A percentile compares a stretch with the other conserved stretches of the same genome.
phyloP scores from a whole-genome alignment of 2,113 vertebrate species.

The Bettongia penicillata region DNA sequence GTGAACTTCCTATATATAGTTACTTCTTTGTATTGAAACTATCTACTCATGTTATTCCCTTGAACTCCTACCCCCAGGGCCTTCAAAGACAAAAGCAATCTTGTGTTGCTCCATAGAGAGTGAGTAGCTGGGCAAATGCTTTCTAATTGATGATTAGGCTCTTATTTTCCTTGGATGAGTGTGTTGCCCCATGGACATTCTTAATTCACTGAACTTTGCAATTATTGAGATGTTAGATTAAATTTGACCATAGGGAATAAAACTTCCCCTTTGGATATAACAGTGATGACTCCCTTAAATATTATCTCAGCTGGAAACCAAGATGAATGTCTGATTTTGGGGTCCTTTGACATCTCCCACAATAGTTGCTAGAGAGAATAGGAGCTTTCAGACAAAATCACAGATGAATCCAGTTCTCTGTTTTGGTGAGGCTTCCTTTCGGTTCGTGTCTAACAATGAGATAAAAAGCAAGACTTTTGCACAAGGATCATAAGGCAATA shows the following conservation, averaged over 20 bases:
- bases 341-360: background rate
- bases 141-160: background rate
- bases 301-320: background rate
- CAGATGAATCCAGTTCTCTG: background rate
- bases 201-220: background rate
- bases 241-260: background rate
- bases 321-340: background rate
- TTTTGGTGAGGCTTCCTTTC: background rate
- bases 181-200: background rate
- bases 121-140: background rate
- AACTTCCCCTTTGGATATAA: background rate
- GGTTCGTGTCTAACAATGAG: background rate
- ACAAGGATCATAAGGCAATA: background rate
- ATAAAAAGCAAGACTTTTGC: background rate
- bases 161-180: background rate
- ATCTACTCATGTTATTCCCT: background rate
- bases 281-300: background rate
- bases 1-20: background rate
- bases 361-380: background rate
- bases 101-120: background rate
- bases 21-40: background rate
- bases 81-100: background rate
- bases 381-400: background rate
- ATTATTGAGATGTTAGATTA: background rate
- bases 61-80: background rate